Percentiles rank a stretch among this genome's conserved stretches.
These are phyloP conservation scores for Cebidichthys violaceus DNA, from an alignment of 2,113 vertebrate species.

Conservation along the genomic window DNA sequence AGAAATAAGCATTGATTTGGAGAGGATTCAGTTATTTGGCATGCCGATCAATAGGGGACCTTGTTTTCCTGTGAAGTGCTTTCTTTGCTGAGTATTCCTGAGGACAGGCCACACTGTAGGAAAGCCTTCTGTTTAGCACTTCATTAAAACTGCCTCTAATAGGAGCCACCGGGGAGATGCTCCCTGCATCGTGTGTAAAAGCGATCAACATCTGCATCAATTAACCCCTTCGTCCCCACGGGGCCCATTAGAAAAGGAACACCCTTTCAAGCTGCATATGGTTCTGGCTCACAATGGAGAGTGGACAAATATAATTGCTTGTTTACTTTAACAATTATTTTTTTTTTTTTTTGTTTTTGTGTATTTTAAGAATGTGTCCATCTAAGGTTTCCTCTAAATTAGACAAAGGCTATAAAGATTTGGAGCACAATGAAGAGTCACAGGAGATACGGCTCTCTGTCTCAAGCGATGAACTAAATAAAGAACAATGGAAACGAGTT, in stretches of 20 bases:
- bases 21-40: slow-evolving; percentile 80
- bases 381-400: slow-evolving; percentile 28
- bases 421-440: slow-evolving; percentile 12
- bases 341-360: slow-evolving; percentile 39
- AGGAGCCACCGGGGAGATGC: slow-evolving; percentile 88
- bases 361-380: slow-evolving; percentile 40
- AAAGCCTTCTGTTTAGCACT: slow-evolving; percentile 89
- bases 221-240: slow-evolving; percentile 89
- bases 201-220: slow-evolving; percentile 94
- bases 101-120: slow-evolving; percentile 75
- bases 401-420: slow-evolving; percentile 12
- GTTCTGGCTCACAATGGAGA: slow-evolving; percentile 86
- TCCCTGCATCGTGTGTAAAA: slow-evolving; percentile 85
- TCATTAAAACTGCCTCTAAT: slow-evolving; percentile 93
- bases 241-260: slow-evolving; percentile 89
- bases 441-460: background rate
- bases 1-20: slow-evolving; percentile 75
- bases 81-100: slow-evolving; percentile 77
- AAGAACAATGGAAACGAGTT: background rate
- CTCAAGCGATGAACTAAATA: background rate
- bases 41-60: slow-evolving; percentile 80
- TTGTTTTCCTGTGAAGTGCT: slow-evolving; percentile 74
- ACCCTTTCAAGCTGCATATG: slow-evolving; percentile 89
- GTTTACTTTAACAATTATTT: slow-evolving; percentile 68
- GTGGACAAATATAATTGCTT: slow-evolving; percentile 84